phyloP scores from a whole-genome alignment of 2,888 invertebrate genomes.

The Stenotaenia linearis region DNA sequence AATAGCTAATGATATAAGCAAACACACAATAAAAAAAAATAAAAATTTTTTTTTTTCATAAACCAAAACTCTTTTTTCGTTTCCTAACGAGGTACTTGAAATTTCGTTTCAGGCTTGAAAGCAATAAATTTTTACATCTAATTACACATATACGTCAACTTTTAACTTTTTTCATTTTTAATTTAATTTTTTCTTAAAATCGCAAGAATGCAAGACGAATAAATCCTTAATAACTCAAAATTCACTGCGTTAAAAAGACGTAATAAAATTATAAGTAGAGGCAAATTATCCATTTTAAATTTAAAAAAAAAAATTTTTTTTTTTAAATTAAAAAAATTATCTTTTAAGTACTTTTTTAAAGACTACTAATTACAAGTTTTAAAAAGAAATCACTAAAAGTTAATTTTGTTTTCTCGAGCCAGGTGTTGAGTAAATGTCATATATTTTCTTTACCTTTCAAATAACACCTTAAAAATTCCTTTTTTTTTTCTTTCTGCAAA shows the following conservation, averaged over 20 bases:
- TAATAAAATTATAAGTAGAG: not conserved
- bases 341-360: not conserved
- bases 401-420: not conserved
- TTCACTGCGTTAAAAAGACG: not conserved
- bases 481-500: not conserved
- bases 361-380: not conserved
- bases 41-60: not conserved
- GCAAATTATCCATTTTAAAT: not conserved
- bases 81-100: not conserved
- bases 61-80: not conserved
- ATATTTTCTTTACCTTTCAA: not conserved
- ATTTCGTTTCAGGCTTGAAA: not conserved
- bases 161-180: not conserved
- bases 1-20: not conserved
- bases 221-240: not conserved
- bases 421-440: slow-evolving; percentile 1
- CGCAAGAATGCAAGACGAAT: not conserved
- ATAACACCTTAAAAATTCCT: not conserved
- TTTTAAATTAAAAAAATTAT: too few relatives aligned
- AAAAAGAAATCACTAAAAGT: not conserved
- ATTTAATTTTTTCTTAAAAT: not conserved
- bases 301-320: too few relatives aligned
- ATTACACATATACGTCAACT: not conserved
- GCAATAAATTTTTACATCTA: not conserved
- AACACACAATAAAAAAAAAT: not conserved